Evolutionary conservation across 2,888 invertebrate species (phyloP).

Genomic region (Megastigmus dorsalis): DNA sequence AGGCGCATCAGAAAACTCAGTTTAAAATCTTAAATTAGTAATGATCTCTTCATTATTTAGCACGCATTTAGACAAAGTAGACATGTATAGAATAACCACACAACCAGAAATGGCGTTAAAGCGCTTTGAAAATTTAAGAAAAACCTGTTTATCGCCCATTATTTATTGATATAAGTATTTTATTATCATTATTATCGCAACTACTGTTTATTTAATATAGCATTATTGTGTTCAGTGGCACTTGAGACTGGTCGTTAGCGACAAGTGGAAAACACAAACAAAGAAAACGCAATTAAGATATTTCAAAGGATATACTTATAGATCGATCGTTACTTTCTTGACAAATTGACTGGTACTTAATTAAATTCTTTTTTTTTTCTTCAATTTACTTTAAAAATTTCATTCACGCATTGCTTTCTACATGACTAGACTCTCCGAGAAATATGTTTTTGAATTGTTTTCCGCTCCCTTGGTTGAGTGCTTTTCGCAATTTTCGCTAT

Average conservation of each 20-base stretch:
- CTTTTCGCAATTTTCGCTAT: constrained; percentile 8
- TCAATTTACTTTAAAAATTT: constrained; percentile 8
- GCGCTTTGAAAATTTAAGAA: constrained; percentile 12
- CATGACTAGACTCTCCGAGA: constrained; percentile 31
- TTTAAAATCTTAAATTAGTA: neutral
- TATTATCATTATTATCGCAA: constrained; percentile 1
- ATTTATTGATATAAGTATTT: neutral
- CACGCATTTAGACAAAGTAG: neutral
- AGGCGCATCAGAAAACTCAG: neutral
- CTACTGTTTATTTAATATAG: constrained; percentile 2
- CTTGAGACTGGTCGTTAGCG: constrained; percentile 34
- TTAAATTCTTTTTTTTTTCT: too few relatives aligned
- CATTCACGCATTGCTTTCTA: neutral
- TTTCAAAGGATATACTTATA: too few relatives aligned
- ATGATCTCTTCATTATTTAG: neutral
- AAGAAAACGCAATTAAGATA: neutral
- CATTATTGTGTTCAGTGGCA: constrained; percentile 34
- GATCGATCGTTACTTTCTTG: constrained; percentile 29
- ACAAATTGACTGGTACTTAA: neutral
- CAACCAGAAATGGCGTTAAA: constrained; percentile 25
- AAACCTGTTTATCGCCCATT: neutral
- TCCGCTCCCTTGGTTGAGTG: neutral
- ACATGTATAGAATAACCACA: constrained; percentile 2
- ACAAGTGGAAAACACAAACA: neutral
- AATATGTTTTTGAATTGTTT: neutral